Evolutionary conservation across 2,888 invertebrate species (phyloP).

Genomic region (Fragum sueziense): DNA sequence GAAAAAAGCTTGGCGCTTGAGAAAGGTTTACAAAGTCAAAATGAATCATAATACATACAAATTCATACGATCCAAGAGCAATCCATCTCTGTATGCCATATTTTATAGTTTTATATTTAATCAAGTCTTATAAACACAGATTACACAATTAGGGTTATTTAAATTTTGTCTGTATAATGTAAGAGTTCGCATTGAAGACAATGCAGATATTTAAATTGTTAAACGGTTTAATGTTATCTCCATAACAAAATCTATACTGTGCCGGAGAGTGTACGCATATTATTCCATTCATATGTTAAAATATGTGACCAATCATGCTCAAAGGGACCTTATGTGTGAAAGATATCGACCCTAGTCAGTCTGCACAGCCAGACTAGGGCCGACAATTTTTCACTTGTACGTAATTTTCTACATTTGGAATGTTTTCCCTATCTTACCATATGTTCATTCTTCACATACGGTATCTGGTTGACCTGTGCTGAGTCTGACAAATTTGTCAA

Average conservation of each 20-base stretch:
- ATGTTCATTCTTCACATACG: neutral
- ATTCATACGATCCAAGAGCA: conserved; percentile 31
- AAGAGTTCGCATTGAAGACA: neutral
- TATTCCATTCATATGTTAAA: too few relatives aligned
- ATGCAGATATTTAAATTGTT: neutral
- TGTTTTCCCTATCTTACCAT: neutral
- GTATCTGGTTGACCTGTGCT: too few relatives aligned
- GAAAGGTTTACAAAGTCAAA: neutral
- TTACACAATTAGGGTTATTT: neutral
- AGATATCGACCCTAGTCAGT: neutral
- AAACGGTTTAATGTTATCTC: neutral
- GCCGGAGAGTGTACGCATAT: neutral
- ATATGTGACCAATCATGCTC: too few relatives aligned
- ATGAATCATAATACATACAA: conserved; percentile 19
- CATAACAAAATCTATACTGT: neutral
- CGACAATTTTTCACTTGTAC: neutral
- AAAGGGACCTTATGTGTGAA: too few relatives aligned
- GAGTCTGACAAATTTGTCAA: too few relatives aligned
- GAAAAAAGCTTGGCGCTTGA: neutral
- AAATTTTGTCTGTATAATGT: neutral
- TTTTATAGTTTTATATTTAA: neutral
- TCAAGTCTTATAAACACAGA: neutral
- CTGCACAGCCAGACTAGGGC: neutral
- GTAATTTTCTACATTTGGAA: neutral
- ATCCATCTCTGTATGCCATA: conserved; percentile 31